Conservation (phyloP, 2,797 vertebrate species). For the Cryptoprocta ferox region DNA sequence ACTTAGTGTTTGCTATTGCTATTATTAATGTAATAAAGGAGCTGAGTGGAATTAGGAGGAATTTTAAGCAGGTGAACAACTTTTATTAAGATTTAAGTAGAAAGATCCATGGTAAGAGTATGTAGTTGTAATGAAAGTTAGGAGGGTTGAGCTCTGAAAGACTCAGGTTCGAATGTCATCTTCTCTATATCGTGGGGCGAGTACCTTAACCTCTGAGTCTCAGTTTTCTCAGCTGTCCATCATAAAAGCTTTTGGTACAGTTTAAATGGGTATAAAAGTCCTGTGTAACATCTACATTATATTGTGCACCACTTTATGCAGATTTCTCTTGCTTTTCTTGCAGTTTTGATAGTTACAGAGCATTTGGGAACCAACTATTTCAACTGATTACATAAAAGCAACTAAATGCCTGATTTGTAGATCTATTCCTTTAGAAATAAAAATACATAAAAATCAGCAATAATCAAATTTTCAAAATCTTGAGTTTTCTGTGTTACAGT, state of each 20-base stretch:
- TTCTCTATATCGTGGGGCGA: background rate
- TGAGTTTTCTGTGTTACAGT: background rate
- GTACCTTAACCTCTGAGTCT: background rate
- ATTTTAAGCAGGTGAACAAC: background rate
- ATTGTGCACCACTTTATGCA: background rate
- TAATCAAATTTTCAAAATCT: slow-evolving; percentile 8
- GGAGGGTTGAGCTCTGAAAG: background rate
- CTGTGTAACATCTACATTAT: background rate
- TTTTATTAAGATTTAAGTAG: background rate
- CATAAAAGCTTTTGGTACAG: background rate
- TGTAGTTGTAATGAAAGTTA: background rate
- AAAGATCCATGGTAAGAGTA: background rate
- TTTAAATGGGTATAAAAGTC: background rate
- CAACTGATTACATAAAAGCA: background rate
- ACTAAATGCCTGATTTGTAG: background rate
- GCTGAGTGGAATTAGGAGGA: background rate
- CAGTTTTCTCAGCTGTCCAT: background rate
- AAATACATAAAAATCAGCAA: slow-evolving; percentile 24
- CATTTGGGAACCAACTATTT: background rate
- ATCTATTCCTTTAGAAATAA: background rate
- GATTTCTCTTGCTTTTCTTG: background rate
- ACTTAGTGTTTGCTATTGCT: background rate
- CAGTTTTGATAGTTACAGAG: background rate
- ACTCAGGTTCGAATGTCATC: background rate
- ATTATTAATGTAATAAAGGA: background rate